A percentile compares a stretch with the other conserved stretches of the same genome.
Conservation (phyloP, 2,797 vertebrate species). For the Catostomus latipinnis region DNA sequence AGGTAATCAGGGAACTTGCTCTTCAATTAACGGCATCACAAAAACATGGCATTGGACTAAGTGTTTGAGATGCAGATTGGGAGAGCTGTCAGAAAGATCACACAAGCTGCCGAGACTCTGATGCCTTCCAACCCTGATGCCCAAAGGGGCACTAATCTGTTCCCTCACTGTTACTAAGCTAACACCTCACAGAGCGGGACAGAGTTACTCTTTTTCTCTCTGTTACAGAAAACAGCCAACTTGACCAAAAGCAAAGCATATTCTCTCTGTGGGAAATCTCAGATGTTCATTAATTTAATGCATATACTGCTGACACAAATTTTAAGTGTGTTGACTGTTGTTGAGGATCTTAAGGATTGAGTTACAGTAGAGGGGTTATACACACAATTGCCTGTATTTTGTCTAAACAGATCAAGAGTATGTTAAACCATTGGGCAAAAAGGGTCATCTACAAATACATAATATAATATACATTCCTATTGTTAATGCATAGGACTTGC, state of each 20-base stretch:
- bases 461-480: too few relatives aligned
- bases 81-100: conserved; percentile 4
- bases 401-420: too few relatives aligned
- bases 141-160: conserved; percentile 47
- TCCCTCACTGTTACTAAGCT: conserved; percentile 27
- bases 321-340: too few relatives aligned
- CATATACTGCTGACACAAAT: background rate
- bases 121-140: conserved; percentile 1
- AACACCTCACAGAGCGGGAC: conserved; percentile 3
- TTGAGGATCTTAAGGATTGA: too few relatives aligned
- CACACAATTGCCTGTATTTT: background rate
- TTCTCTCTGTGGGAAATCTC: too few relatives aligned
- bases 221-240: background rate
- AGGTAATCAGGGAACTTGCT: background rate
- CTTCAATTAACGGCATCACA: background rate
- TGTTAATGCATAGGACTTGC: conserved; percentile 1
- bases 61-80: conserved; percentile 1
- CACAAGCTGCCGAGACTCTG: conserved; percentile 37
- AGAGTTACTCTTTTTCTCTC: background rate
- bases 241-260: background rate
- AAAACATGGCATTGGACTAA: background rate
- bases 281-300: too few relatives aligned
- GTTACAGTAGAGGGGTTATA: too few relatives aligned
- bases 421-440: too few relatives aligned
- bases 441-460: too few relatives aligned